Percentiles rank a stretch among this genome's conserved stretches.
Evolutionary conservation across 2,113 vertebrate species (phyloP).

Genomic region (Suricata suricatta): DNA sequence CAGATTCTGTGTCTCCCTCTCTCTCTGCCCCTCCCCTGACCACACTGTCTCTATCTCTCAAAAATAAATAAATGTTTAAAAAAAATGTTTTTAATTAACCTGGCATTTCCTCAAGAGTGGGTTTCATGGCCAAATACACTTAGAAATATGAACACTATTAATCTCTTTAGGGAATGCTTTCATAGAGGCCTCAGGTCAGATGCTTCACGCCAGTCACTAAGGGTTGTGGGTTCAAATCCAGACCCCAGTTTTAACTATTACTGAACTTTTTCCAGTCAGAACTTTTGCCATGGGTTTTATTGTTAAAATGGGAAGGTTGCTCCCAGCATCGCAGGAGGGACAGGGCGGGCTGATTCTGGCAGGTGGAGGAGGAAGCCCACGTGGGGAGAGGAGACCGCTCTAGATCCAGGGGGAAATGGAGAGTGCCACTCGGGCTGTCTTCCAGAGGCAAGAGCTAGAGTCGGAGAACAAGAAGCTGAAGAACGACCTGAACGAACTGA

Average conservation of each 20-base stretch:
- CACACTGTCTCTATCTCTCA: no score
- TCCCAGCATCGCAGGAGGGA: not conserved
- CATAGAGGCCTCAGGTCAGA: fast-evolving
- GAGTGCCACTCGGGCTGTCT: not conserved
- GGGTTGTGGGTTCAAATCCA: not conserved
- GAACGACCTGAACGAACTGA: constrained; percentile 94
- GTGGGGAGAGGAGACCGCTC: no score
- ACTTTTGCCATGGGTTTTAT: not conserved
- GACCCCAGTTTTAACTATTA: not conserved
- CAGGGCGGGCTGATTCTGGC: not conserved
- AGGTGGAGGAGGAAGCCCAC: not conserved
- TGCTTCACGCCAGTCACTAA: not conserved
- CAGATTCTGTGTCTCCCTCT: no score
- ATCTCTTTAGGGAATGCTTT: fast-evolving
- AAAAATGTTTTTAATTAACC: not conserved
- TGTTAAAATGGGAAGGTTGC: not conserved
- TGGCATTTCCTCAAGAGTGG: not conserved
- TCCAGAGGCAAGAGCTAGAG: constrained; percentile 96
- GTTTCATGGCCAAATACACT: not conserved
- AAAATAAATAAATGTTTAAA: no score
- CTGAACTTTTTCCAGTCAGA: not conserved
- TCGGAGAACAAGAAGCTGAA: constrained; percentile 97
- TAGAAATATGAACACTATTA: not conserved
- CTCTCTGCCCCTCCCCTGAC: no score
- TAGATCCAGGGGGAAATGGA: not conserved